Base-by-base conservation (phyloP, 2,113 vertebrate genomes). In the Raphicerus campestris region DNA sequence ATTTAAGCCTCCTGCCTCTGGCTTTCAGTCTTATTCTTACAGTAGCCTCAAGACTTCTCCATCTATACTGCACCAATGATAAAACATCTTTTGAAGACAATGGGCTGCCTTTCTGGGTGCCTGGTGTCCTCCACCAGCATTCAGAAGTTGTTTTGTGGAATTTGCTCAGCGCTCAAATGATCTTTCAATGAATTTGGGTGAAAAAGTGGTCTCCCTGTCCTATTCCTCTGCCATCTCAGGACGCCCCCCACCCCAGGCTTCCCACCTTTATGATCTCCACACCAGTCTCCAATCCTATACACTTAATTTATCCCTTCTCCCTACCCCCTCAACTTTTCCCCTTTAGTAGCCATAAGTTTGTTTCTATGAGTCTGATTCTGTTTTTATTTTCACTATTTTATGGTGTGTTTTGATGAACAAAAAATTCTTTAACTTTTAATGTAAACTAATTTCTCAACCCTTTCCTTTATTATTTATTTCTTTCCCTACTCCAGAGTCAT, bases 381-480 rank as follows among this genome's bases (percentile, higher is more conserved):
- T 16, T 77, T 77, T 47, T 77, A 24, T 73, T 90, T 66, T 63
- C 19, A 58, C 9, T 78, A 63, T 51, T 77, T 93, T 78, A 85
- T 66, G 14, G 19, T 89, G 26, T 80, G 77, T 93, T 89, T 56
- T 81, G 45, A 92, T 60, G 22, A 82, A 75, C 13, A 85, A 85
- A 93, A 95, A 20, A 19, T 63, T 51, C 24, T 75, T 53, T 87
- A 53, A 55, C 63, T 93, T 78, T 88, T 82, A 70, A 94, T 39
- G 24, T 70, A 82, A 56, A 8, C 39, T 81, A 35, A 81, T 93
- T 66, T 66, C 73, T 87, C 22, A 73, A 24, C 30, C 39, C 39
- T 94, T 82, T 88, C 39, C 39, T 94, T 82, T 88, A 55, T 53
- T 49, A 70, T 55, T 81, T 88, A 45, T 82, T 94, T 70, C 15